Percentiles rank a stretch among this genome's conserved stretches.
phyloP scores from a whole-genome alignment of 2,113 vertebrate genomes.

The Embiotoca jacksoni region DNA sequence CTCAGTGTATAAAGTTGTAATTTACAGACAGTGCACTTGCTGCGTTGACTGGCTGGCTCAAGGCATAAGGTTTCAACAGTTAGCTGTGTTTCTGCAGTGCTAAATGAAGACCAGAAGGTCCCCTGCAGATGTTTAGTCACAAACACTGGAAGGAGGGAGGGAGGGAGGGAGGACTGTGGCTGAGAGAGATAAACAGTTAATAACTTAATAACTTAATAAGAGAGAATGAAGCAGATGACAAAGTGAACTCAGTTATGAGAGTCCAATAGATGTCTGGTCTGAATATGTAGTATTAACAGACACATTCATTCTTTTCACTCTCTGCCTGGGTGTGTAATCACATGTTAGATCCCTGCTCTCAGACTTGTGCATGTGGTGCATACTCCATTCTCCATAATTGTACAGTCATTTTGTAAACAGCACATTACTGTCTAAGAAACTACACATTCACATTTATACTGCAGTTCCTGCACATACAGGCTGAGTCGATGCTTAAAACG shows the following conservation, averaged over 20 bases:
- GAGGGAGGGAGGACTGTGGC: not conserved
- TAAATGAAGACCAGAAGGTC: constrained; percentile 67
- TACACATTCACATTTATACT: constrained; percentile 56
- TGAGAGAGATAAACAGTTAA: not conserved
- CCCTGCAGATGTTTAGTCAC: constrained; percentile 34
- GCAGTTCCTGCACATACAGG: constrained; percentile 35
- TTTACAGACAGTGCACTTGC: constrained; percentile 41
- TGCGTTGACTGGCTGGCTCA: constrained; percentile 12
- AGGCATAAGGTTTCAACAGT: constrained; percentile 43
- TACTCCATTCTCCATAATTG: constrained; percentile 80
- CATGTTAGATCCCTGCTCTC: constrained; percentile 69
- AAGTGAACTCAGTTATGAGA: not conserved
- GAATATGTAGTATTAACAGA: constrained; percentile 36
- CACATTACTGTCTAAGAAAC: constrained; percentile 78
- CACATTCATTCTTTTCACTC: constrained; percentile 44
- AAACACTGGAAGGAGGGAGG: not conserved
- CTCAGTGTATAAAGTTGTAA: constrained; percentile 14
- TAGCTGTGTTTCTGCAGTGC: constrained; percentile 14
- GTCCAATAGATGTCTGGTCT: constrained; percentile 4
- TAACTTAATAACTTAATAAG: not conserved
- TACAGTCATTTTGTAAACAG: constrained; percentile 78
- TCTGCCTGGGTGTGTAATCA: constrained; percentile 76
- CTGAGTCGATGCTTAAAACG: not conserved
- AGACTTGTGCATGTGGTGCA: constrained; percentile 69
- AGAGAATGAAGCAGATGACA: not conserved